phyloP scores from a whole-genome alignment of 2,113 vertebrate genomes.

The Oenanthe melanoleuca region DNA sequence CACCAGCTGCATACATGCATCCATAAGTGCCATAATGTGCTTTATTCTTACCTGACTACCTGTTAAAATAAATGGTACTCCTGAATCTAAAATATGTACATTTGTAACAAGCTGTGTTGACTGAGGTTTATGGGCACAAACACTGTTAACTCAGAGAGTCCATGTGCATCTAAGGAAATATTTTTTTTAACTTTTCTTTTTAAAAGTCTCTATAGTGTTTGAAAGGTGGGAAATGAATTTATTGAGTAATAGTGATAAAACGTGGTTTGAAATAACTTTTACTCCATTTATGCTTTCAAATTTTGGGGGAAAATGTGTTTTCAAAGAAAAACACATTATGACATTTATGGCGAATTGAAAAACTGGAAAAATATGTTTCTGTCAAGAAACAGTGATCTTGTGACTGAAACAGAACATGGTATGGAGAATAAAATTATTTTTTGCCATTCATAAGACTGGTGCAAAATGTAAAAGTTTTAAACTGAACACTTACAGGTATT shows the following conservation, averaged over 20 bases:
- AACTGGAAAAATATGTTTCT: not conserved
- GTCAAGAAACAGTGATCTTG: not conserved
- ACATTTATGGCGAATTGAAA: not conserved
- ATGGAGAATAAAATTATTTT: not conserved
- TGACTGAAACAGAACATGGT: not conserved
- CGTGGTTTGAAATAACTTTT: not conserved
- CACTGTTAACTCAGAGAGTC: not conserved
- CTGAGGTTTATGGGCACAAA: not conserved
- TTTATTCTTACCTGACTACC: not conserved
- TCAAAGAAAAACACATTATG: not conserved
- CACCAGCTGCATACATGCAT: not conserved
- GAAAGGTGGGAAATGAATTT: not conserved
- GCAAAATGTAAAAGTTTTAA: not conserved
- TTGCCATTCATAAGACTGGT: not conserved
- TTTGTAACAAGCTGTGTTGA: not conserved
- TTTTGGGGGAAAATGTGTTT: not conserved
- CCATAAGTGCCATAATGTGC: not conserved
- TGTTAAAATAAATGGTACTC: not conserved
- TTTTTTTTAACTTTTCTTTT: not conserved
- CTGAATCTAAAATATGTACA: not conserved
- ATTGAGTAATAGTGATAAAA: not conserved
- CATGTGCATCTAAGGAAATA: not conserved
- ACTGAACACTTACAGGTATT: not conserved
- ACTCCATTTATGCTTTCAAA: not conserved
- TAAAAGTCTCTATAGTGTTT: not conserved